These are phyloP conservation scores for Pseudoatta argentina DNA, from an alignment of 1,140 invertebrate species.

Conservation along the genomic window DNA sequence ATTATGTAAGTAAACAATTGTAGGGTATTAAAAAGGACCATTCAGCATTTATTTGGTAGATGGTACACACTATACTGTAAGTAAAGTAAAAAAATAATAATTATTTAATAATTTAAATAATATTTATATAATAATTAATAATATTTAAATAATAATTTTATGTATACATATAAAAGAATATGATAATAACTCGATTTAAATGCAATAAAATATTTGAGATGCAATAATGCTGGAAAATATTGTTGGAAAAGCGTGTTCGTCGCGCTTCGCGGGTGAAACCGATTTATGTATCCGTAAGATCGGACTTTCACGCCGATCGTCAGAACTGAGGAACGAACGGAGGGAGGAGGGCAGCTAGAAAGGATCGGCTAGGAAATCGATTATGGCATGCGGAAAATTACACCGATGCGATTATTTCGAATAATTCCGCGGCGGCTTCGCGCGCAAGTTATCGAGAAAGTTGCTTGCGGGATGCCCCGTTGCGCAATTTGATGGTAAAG, in stretches of 20 bases:
- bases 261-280: slow-evolving; percentile 31
- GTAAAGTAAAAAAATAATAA: too few species aligned
- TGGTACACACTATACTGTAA: too few species aligned
- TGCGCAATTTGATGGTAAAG: slow-evolving; percentile 34
- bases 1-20: background rate
- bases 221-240: slow-evolving; percentile 6
- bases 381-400: slow-evolving; percentile 61
- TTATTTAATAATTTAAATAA: too few species aligned
- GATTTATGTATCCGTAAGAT: slow-evolving; percentile 44
- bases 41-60: too few species aligned
- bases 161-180: background rate
- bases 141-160: background rate
- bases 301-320: slow-evolving; percentile 48
- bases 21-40: too few species aligned
- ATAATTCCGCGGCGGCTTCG: slow-evolving; percentile 42
- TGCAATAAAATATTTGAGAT: background rate
- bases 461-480: background rate
- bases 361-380: slow-evolving; percentile 59
- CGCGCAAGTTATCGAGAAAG: slow-evolving; percentile 57
- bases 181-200: background rate
- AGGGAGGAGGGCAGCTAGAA: slow-evolving; percentile 8
- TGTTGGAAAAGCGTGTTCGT: slow-evolving; percentile 25
- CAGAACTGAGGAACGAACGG: background rate
- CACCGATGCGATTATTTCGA: slow-evolving; percentile 34
- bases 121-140: too few species aligned